phyloP scores from a whole-genome alignment of 2,888 invertebrate species.

The Leucoma salicis region DNA sequence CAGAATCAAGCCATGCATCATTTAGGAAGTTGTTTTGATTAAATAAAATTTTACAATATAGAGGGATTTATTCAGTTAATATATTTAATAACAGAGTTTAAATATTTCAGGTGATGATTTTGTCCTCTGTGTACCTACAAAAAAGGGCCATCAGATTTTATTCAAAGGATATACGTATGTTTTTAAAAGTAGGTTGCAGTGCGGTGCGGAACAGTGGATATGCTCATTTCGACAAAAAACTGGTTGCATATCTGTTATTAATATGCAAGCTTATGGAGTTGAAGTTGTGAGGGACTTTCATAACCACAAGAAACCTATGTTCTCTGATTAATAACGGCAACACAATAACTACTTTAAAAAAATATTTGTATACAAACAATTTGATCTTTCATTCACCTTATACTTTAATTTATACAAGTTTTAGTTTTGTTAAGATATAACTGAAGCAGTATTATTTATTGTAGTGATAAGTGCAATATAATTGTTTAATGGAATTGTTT shows the following conservation, averaged over 20 bases:
- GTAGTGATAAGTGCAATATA: background rate
- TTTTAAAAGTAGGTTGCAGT: conserved; percentile 70
- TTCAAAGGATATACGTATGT: conserved; percentile 74
- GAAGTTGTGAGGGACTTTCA: conserved; percentile 73
- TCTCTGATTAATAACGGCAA: conserved; percentile 40
- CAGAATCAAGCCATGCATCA: conserved; percentile 8
- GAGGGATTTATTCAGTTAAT: conserved; percentile 8
- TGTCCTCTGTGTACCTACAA: conserved; percentile 73
- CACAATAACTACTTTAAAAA: background rate
- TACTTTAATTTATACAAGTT: background rate
- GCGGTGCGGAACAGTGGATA: conserved; percentile 74
- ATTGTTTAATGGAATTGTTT: background rate
- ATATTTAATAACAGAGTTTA: conserved; percentile 22
- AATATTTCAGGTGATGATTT: conserved; percentile 67
- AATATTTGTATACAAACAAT: background rate
- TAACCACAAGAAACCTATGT: conserved; percentile 74
- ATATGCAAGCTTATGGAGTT: conserved; percentile 71
- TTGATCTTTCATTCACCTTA: background rate
- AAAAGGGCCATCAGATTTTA: conserved; percentile 71
- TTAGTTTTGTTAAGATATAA: background rate
- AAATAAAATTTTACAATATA: conserved; percentile 17
- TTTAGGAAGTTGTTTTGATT: conserved; percentile 32
- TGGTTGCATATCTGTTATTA: conserved; percentile 74
- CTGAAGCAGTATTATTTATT: background rate
- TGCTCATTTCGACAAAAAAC: conserved; percentile 74